Percentiles rank a stretch among this genome's conserved stretches.
Evolutionary conservation across 2,888 invertebrate species (phyloP).

Genomic region (Trichopoda pennipes): DNA sequence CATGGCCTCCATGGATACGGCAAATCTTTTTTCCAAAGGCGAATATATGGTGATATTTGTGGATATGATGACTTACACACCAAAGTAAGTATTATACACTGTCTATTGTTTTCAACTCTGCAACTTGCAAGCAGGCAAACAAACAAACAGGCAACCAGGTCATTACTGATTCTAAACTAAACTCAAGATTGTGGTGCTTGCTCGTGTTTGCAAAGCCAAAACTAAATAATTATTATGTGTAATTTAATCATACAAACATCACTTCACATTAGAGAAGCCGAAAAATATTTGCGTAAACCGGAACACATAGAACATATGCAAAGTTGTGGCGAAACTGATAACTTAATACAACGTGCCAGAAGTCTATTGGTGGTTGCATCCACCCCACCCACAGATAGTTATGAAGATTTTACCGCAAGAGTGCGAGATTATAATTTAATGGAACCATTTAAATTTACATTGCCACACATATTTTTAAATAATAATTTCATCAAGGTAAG

Average conservation of each 20-base stretch:
- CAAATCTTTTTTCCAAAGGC: slow-evolving; percentile 92
- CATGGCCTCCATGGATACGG: slow-evolving; percentile 94
- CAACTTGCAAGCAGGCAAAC: too few relatives aligned
- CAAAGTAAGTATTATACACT: slow-evolving; percentile 81
- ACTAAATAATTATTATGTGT: slow-evolving; percentile 26
- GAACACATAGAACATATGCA: slow-evolving; percentile 83
- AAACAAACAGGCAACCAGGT: slow-evolving; percentile 17
- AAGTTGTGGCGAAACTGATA: slow-evolving; percentile 83
- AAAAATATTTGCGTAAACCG: slow-evolving; percentile 89
- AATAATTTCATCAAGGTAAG: slow-evolving; percentile 82
- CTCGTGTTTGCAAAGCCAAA: slow-evolving; percentile 27
- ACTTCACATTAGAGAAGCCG: slow-evolving; percentile 83
- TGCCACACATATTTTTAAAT: slow-evolving; percentile 83
- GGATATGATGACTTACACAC: slow-evolving; percentile 93
- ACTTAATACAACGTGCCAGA: slow-evolving; percentile 85
- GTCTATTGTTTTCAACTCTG: slow-evolving; percentile 28
- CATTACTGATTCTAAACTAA: not conserved
- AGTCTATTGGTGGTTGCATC: slow-evolving; percentile 94
- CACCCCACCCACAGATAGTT: slow-evolving; percentile 88
- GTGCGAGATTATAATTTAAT: slow-evolving; percentile 90
- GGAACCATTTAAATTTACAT: slow-evolving; percentile 90
- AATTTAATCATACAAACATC: slow-evolving; percentile 65
- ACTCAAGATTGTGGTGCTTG: slow-evolving; percentile 41
- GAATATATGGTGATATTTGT: slow-evolving; percentile 98
- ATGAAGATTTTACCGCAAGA: slow-evolving; percentile 88